Conservation (phyloP, 1,140 invertebrate species). For the Calosoma granatense region DNA sequence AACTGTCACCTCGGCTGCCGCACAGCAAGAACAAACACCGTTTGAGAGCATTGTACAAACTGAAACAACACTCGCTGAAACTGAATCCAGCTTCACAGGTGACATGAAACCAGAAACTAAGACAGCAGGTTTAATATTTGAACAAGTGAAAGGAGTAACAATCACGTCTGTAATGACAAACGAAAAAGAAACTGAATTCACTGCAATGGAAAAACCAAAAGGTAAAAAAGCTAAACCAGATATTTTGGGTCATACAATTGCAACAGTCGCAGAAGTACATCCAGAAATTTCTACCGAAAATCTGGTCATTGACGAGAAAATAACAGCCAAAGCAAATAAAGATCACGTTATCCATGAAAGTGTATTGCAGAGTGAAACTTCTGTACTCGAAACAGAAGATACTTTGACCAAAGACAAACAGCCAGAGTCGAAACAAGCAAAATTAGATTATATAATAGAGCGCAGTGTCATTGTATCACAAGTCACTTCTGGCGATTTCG, state of each 20-base stretch:
- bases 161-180: conserved; percentile 23
- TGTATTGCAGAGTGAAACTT: conserved; percentile 18
- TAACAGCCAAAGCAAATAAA: conserved; percentile 20
- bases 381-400: conserved; percentile 23
- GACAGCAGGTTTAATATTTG: conserved; percentile 26
- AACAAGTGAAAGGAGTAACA: conserved; percentile 26
- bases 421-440: conserved; percentile 20
- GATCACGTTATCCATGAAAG: conserved; percentile 25
- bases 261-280: conserved; percentile 26
- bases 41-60: conserved; percentile 23
- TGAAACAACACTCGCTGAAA: conserved; percentile 29
- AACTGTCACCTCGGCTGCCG: conserved; percentile 15
- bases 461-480: conserved; percentile 19
- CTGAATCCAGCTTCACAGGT: conserved; percentile 22
- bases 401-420: conserved; percentile 25
- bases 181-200: conserved; percentile 28
- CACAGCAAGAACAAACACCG: conserved; percentile 20
- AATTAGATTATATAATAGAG: not conserved
- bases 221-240: conserved; percentile 13
- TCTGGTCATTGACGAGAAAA: conserved; percentile 17
- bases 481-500: conserved; percentile 20
- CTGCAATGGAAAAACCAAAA: conserved; percentile 20
- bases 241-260: conserved; percentile 23
- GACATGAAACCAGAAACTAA: conserved; percentile 18
- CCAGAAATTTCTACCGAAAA: conserved; percentile 17